Percentiles rank a stretch among this genome's conserved stretches.
These are phyloP conservation scores for Lytechinus pictus DNA, from an alignment of 35 echinoderm and acorn worm species.

Conservation along the genomic window DNA sequence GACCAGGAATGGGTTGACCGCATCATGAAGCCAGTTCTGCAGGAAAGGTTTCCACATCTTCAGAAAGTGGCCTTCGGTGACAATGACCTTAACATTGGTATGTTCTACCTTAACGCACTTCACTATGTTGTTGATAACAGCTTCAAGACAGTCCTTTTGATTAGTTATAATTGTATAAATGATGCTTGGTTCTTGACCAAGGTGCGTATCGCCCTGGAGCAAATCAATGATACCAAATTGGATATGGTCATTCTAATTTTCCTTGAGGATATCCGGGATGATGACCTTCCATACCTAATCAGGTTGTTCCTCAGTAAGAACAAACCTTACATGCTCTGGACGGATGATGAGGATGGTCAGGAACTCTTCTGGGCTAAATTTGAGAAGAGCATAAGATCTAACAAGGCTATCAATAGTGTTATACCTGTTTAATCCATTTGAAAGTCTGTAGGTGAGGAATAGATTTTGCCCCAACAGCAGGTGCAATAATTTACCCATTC, in stretches of 20 bases:
- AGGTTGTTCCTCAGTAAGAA: constrained; percentile 25
- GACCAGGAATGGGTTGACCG: not conserved
- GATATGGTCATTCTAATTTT: constrained; percentile 4
- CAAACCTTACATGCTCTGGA: constrained; percentile 24
- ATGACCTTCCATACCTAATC: not conserved
- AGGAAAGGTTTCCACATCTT: constrained; percentile 1
- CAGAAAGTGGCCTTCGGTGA: not conserved
- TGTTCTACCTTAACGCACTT: constrained; percentile 28
- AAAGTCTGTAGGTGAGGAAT: too few relatives aligned
- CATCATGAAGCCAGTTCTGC: not conserved
- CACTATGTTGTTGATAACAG: not conserved
- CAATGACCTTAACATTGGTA: not conserved
- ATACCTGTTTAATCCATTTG: not conserved
- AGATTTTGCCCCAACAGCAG: too few relatives aligned
- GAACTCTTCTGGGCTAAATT: constrained; percentile 21
- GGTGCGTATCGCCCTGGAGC: not conserved
- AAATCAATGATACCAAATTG: not conserved
- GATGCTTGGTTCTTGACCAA: constrained; percentile 29
- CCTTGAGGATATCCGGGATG: not conserved
- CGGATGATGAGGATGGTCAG: constrained; percentile 28
- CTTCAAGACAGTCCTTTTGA: constrained; percentile 23
- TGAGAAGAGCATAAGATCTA: constrained; percentile 4
- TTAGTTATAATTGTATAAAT: not conserved
- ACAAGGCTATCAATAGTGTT: not conserved
- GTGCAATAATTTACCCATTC: too few relatives aligned